Evolutionary conservation across 2,888 invertebrate genomes (phyloP).

Genomic region (Xanthia togata): DNA sequence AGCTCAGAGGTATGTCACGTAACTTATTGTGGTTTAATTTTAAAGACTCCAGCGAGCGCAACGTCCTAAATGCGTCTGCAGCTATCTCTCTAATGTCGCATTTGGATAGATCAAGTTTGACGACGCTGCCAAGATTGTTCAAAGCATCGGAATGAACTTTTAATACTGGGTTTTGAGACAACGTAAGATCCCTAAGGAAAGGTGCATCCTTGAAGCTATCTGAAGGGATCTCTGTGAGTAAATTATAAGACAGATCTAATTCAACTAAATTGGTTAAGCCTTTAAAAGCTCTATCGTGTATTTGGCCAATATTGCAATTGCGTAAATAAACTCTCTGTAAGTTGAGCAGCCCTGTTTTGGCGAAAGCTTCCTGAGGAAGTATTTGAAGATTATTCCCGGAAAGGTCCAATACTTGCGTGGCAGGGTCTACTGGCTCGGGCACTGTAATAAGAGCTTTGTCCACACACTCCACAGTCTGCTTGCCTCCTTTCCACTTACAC

Average conservation of each 20-base stretch:
- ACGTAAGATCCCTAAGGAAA: constrained; percentile 94
- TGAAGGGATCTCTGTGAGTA: constrained; percentile 95
- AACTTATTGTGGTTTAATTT: constrained; percentile 96
- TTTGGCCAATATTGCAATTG: constrained; percentile 95
- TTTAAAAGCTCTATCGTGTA: constrained; percentile 95
- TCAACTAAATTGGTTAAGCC: constrained; percentile 97
- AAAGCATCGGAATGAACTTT: constrained; percentile 95
- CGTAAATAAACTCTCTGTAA: constrained; percentile 96
- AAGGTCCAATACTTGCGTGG: constrained; percentile 97
- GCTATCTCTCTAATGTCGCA: constrained; percentile 95
- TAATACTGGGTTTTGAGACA: constrained; percentile 95
- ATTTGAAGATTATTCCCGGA: constrained; percentile 96
- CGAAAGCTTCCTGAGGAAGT: constrained; percentile 95
- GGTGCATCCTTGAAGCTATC: constrained; percentile 95
- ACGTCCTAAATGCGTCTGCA: constrained; percentile 93
- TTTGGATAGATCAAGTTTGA: constrained; percentile 95
- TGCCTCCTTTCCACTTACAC: constrained; percentile 98
- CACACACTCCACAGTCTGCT: constrained; percentile 97
- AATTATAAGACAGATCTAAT: constrained; percentile 96
- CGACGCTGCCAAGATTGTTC: constrained; percentile 93
- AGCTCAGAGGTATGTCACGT: constrained; percentile 93
- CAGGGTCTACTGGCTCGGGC: constrained; percentile 96
- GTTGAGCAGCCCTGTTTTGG: constrained; percentile 95
- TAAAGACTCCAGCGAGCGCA: constrained; percentile 94
- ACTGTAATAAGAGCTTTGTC: constrained; percentile 95